Percentiles rank a stretch among this genome's conserved stretches.
These are phyloP conservation scores for Sorex araneus DNA, from an alignment of 2,113 vertebrate genomes.

Conservation along the genomic window DNA sequence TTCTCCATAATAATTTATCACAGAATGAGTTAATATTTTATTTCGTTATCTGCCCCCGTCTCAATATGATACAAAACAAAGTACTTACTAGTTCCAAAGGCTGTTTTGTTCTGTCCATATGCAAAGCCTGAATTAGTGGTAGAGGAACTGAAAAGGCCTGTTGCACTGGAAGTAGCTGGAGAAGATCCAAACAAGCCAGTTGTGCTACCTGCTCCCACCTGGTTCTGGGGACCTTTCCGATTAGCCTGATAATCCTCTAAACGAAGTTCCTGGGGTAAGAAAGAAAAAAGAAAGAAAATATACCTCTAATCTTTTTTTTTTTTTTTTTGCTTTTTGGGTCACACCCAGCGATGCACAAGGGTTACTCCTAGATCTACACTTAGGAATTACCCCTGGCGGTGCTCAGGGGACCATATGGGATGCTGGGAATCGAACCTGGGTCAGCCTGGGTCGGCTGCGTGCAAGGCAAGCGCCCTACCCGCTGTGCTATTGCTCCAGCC, in stretches of 20 bases:
- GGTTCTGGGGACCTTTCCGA: constrained; percentile 95
- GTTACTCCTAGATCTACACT: no score
- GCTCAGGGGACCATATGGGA: no score
- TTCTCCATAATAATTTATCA: constrained; percentile 33
- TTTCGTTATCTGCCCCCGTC: background rate
- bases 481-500: no score
- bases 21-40: constrained; percentile 61
- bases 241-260: constrained; percentile 98
- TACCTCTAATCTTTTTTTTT: constrained; percentile 51
- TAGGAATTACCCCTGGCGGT: no score
- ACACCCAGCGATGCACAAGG: no score
- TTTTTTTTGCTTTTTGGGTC: no score
- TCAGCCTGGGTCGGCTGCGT: no score
- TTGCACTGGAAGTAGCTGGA: constrained; percentile 91
- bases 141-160: constrained; percentile 94
- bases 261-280: constrained; percentile 90
- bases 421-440: no score
- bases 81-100: constrained; percentile 94
- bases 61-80: background rate
- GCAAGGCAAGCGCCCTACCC: no score
- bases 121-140: constrained; percentile 94
- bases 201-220: constrained; percentile 91
- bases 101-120: constrained; percentile 94
- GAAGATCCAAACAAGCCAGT: constrained; percentile 92
- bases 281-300: constrained; percentile 46